Conservation (phyloP, 2,888 invertebrate species). For the Calameuta filiformis region DNA sequence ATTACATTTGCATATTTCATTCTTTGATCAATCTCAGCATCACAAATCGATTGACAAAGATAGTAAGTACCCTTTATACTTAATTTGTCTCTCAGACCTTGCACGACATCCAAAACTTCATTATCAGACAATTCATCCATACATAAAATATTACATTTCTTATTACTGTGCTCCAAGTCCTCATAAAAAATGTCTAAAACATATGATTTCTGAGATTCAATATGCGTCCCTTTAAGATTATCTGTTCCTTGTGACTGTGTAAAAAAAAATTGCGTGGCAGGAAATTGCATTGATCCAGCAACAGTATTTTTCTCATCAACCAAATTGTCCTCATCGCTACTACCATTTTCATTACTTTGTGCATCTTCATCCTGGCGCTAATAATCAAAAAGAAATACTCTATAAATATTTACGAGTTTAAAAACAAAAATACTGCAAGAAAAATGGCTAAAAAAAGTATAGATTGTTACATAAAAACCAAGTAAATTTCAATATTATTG, state of each 20-base stretch:
- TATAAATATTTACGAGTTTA: neutral
- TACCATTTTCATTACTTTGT: neutral
- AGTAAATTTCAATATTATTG: neutral
- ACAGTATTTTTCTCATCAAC: neutral
- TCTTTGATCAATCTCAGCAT: conserved; percentile 39
- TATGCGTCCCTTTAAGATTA: neutral
- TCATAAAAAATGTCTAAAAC: neutral
- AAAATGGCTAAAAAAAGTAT: neutral
- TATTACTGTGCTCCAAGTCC: neutral
- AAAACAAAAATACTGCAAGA: neutral
- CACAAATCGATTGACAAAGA: conserved; percentile 43
- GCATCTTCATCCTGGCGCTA: neutral
- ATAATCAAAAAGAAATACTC: neutral
- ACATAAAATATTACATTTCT: neutral
- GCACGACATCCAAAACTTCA: conserved; percentile 35
- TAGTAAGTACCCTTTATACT: conserved; percentile 44
- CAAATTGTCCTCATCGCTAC: neutral
- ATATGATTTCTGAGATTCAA: neutral
- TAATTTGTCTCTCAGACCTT: conserved; percentile 38
- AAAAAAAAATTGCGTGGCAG: neutral
- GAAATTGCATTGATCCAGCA: neutral
- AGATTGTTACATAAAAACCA: neutral
- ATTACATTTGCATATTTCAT: conserved; percentile 41
- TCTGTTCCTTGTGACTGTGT: neutral
- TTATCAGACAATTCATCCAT: conserved; percentile 29